Conservation (phyloP, 2,797 vertebrate genomes). For the Trichosurus vulpecula region DNA sequence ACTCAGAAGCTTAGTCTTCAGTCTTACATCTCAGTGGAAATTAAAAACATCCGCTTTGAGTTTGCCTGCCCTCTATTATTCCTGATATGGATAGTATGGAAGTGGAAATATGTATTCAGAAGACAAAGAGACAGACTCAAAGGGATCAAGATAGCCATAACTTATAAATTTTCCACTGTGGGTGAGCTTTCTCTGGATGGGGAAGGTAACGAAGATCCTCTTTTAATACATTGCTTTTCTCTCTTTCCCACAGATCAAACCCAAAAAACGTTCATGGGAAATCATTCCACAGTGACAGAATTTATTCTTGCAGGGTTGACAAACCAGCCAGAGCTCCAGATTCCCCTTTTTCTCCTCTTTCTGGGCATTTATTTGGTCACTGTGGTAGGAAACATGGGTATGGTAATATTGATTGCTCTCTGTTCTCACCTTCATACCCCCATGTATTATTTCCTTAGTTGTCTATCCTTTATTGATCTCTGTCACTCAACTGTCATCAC, state of each 20-base stretch:
- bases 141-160: neutral
- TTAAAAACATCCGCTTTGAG: neutral
- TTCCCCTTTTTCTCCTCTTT: constrained; percentile 55
- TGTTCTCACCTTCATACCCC: constrained; percentile 57
- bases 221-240: neutral
- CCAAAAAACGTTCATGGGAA: constrained; percentile 33
- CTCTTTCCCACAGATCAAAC: neutral
- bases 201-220: neutral
- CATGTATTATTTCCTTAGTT: constrained; percentile 72
- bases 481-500: constrained; percentile 57
- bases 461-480: constrained; percentile 64
- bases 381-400: constrained; percentile 56
- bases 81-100: neutral
- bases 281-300: constrained; percentile 25
- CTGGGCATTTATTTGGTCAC: constrained; percentile 48
- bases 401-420: constrained; percentile 46
- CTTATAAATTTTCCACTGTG: neutral
- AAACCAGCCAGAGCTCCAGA: constrained; percentile 15
- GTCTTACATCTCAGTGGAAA: neutral
- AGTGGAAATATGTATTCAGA: neutral
- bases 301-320: constrained; percentile 44
- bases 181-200: neutral
- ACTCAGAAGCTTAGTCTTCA: neutral
- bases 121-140: neutral
- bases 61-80: neutral